Evolutionary conservation across 2,113 vertebrate genomes (phyloP), one percentile per base, ranked within the genome.

Genomic region (Alces alces): DNA sequence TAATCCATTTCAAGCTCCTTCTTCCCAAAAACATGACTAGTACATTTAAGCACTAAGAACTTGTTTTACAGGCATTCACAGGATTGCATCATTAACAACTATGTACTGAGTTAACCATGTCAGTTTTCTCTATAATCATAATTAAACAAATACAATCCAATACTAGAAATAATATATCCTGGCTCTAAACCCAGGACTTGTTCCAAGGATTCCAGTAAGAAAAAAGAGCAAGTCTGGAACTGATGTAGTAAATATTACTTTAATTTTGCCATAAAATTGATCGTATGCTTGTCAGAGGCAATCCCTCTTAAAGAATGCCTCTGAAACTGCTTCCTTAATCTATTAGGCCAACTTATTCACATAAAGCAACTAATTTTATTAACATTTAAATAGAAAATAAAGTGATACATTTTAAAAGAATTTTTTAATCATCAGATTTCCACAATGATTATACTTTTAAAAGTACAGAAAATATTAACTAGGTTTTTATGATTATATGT

Each of bases 81-180:
- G 58, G 58, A 61, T 58, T 30, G 19, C 7, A 55, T 57, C 7
- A 36, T 50, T 52, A 78, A 73, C 30, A 55, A 45, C 54, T 82
- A 55, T 43, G 4, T 16, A 17, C 17, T 89, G 57, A 76, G 30
- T 17, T 93, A 66, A 36, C 23, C 39, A 73, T 50, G 21, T 73
- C 6, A 36, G 45, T 85, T 93, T 88, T 47, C 61, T 91, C 93
- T 61, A 76, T 89, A 70, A 80, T 80, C 10, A 47, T 78, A 78
- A 55, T 47, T 94, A 87, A 70, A 25, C n/a, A 83, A 92, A 96
- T n/a, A 57, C 33, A 93, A 87, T n/a, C 52, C 76, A 93, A 91
- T 12, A 76, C 23, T 60, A 17, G 16, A 85, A 87, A 52, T 88
- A 45, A 3, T 45, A 52, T 39, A 3, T 95, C 50, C 5, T 70